Base-by-base conservation (phyloP, 2,113 vertebrate species). In the Phasianus colchicus region DNA sequence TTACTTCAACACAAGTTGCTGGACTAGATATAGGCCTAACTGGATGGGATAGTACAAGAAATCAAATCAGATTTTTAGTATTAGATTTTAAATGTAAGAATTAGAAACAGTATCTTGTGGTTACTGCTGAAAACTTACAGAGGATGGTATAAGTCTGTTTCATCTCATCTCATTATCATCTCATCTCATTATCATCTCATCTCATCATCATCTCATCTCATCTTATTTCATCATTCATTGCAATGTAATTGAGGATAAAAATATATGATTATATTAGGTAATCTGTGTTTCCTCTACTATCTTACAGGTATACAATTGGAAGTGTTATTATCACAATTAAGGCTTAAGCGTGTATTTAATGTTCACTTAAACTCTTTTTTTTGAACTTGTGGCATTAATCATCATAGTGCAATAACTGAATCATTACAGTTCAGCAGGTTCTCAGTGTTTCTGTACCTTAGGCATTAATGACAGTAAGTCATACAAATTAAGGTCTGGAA, bases 291-390 rank as follows among this genome's bases (percentile, higher is more conserved):
- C 47, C 54, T 89, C 13, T 30, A 10, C 13, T 71, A 7, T 85
- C 93, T 95, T 80, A 81, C 24, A 86, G 40, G 22, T 45, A 13
- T 77, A 47, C 22, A 48, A 7, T 47, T 36, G n/a, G 34, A 52
- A 94, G 12, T 80, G 8, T 64, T 90, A 57, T 73, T 83, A 83
- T 48, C 65, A 83, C 34, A 61, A 93, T 93, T 92, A 94, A 80
- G 72, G 69, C 27, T 93, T 93, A 95, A 92, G 67, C 67, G 67
- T 67, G 66, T 17, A 3, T 83, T 96, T 95, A 95, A 95, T 74
- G 34, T 77, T 32, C 75, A 64, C 52, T 94, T 88, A 95, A 96
- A 71, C 13, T 55, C 76, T 92, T 80, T 52, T 52, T 55, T 74
- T 93, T 89, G 34, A 92, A 83, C 84, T 80, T 85, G 45, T 5